Conservation (phyloP, 2,888 invertebrate species). For the Asteroscopus sphinx region DNA sequence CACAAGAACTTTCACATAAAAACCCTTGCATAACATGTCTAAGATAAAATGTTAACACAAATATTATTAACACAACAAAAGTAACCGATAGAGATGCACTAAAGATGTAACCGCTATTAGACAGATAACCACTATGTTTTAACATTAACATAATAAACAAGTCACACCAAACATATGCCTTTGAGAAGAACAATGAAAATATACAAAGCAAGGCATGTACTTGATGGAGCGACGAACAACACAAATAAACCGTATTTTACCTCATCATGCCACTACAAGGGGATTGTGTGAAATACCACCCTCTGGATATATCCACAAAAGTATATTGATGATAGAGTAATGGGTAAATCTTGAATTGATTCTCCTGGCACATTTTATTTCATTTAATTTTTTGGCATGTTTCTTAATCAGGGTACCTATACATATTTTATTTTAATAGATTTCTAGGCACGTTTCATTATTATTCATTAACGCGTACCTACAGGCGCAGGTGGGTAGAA, state of each 20-base stretch:
- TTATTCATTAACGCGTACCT: no score
- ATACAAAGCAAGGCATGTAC: slow-evolving; percentile 61
- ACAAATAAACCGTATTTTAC: slow-evolving; percentile 68
- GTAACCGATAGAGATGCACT: slow-evolving; percentile 83
- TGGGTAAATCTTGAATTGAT: no score
- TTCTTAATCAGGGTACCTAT: no score
- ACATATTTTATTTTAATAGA: no score
- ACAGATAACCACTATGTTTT: slow-evolving; percentile 70
- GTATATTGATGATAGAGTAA: slow-evolving; percentile 32
- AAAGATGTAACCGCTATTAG: slow-evolving; percentile 77
- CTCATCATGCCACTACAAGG: slow-evolving; percentile 85
- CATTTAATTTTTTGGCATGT: no score
- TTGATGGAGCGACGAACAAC: slow-evolving; percentile 66
- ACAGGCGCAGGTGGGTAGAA: no score
- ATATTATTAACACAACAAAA: slow-evolving; percentile 73
- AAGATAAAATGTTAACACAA: slow-evolving; percentile 73
- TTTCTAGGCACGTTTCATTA: no score
- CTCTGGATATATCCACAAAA: slow-evolving; percentile 65
- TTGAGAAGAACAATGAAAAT: slow-evolving; percentile 21
- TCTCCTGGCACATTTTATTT: no score
- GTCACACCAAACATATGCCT: slow-evolving; percentile 62
- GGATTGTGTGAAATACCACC: slow-evolving; percentile 85
- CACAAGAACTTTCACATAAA: slow-evolving; percentile 61
- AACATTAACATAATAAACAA: slow-evolving; percentile 63
- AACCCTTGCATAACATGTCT: slow-evolving; percentile 70